phyloP scores from a whole-genome alignment of 2,113 vertebrate species.

The Laterallus jamaicensis region DNA sequence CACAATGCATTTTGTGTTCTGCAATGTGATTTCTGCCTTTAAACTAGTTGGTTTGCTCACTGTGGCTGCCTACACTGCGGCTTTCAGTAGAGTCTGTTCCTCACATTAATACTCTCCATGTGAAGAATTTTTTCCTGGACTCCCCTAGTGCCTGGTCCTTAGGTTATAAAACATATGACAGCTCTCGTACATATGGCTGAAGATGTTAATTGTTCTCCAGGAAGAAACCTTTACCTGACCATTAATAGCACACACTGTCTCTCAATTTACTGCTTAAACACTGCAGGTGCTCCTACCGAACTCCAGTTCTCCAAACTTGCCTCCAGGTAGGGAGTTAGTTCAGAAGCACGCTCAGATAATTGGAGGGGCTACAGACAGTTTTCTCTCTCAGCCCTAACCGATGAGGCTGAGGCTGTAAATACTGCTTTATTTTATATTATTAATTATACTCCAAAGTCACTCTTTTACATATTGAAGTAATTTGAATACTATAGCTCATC shows the following conservation, averaged over 20 bases:
- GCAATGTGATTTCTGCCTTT: background rate
- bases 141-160: background rate
- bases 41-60: background rate
- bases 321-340: background rate
- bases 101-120: background rate
- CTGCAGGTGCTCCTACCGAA: background rate
- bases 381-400: background rate
- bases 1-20: background rate
- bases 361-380: background rate
- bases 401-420: background rate
- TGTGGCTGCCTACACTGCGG: background rate
- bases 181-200: background rate
- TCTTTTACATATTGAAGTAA: constrained; percentile 47
- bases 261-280: background rate
- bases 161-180: background rate
- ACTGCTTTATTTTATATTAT: background rate
- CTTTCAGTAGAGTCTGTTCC: background rate
- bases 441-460: constrained; percentile 36
- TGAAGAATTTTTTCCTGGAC: constrained; percentile 38
- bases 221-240: background rate
- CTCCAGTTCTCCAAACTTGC: background rate
- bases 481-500: constrained; percentile 44
- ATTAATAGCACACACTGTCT: background rate
- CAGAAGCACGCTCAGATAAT: background rate
- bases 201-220: background rate